A percentile compares a stretch with the other conserved stretches of the same genome.
phyloP scores from a whole-genome alignment of 2,888 invertebrate genomes.

The Cryptocheilus praepositus region DNA sequence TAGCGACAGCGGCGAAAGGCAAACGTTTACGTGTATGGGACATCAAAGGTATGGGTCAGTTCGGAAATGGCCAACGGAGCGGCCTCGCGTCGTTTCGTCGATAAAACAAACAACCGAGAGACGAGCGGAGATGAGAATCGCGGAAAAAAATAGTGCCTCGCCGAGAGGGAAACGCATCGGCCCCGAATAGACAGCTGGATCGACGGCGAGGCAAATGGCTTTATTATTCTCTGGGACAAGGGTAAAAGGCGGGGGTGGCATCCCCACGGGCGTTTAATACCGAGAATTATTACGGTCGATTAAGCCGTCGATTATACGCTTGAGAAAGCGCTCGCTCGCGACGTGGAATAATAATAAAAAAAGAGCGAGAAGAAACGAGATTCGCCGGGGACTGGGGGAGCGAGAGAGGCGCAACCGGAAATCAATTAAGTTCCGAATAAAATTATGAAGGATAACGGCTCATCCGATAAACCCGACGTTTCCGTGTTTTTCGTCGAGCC shows the following conservation, averaged over 20 bases:
- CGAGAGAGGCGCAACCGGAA: slow-evolving; percentile 33
- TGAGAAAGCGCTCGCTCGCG: slow-evolving; percentile 6
- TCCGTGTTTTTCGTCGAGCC: too few species aligned
- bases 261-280: slow-evolving; percentile 36
- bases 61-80: too few species aligned
- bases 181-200: slow-evolving; percentile 32
- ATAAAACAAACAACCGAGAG: background rate
- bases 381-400: too few species aligned
- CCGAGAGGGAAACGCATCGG: slow-evolving; percentile 8
- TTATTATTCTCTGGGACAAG: slow-evolving; percentile 30
- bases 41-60: too few species aligned
- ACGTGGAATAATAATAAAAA: background rate
- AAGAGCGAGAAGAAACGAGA: slow-evolving; percentile 4
- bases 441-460: slow-evolving; percentile 39
- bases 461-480: background rate
- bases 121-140: background rate
- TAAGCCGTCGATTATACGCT: slow-evolving; percentile 50
- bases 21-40: too few species aligned
- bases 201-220: slow-evolving; percentile 37
- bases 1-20: too few species aligned
- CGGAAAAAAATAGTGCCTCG: background rate
- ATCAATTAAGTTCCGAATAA: slow-evolving; percentile 50
- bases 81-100: too few species aligned
- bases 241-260: slow-evolving; percentile 14
- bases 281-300: slow-evolving; percentile 49